Conservation (phyloP, 2,888 invertebrate species). For the Agonopterix heracliana region DNA sequence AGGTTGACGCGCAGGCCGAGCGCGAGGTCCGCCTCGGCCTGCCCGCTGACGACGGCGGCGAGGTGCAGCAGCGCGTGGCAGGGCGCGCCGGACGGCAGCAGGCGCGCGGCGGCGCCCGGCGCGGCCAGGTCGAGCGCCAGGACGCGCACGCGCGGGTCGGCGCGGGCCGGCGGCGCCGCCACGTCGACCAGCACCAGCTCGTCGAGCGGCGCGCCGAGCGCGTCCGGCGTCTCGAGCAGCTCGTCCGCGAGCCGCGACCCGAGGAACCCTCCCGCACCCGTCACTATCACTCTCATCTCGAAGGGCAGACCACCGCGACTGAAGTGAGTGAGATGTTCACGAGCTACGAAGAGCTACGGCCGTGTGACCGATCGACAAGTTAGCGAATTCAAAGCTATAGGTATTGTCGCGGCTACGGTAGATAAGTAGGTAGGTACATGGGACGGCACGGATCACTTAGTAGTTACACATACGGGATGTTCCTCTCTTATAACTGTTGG, state of each 20-base stretch:
- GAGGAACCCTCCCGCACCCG: constrained; percentile 43
- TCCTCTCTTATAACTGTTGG: no score
- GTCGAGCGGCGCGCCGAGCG: constrained; percentile 21
- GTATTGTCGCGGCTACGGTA: no score
- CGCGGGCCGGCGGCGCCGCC: constrained; percentile 9
- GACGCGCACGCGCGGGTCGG: constrained; percentile 30
- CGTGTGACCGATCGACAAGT: no score
- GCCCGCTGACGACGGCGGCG: constrained; percentile 61
- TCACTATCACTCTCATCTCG: constrained; percentile 40
- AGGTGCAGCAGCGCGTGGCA: constrained; percentile 47
- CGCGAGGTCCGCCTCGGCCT: constrained; percentile 56
- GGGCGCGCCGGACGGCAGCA: constrained; percentile 28
- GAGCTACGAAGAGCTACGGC: no score
- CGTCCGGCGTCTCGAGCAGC: constrained; percentile 19
- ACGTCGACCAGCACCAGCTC: constrained; percentile 28
- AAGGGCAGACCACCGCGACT: no score
- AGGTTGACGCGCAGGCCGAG: constrained; percentile 53
- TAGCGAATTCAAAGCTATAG: no score
- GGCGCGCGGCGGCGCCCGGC: constrained; percentile 29
- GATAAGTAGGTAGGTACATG: no score
- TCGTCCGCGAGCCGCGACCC: constrained; percentile 18
- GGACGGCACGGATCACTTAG: no score
- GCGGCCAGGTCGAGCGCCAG: constrained; percentile 28
- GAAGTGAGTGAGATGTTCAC: no score
- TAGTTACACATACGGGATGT: no score